Evolutionary conservation across 2,888 invertebrate species (phyloP), one percentile per base, ranked within the genome.

Genomic region (Barypeithes pellucidus): DNA sequence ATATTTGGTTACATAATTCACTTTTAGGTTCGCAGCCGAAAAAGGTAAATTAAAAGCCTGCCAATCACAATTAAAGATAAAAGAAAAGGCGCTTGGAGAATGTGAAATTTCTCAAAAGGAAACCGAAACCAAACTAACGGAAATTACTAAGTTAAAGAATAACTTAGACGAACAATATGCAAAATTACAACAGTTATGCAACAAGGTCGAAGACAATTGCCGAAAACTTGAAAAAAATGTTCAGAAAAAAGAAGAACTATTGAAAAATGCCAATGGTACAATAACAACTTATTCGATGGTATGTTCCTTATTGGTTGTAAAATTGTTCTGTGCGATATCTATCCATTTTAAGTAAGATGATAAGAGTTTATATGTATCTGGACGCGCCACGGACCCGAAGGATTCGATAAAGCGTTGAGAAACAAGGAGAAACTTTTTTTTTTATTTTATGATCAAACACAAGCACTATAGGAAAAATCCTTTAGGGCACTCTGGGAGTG

Each of bases 171-270:
- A 82, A 45, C 81, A 83, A 45, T 67, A 80, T 39, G 70, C 67
- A 0, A 80, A 82, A 50, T 76, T 82, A 36, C 80, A 83, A 70
- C 76, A 78, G 12, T 65, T 81, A 12, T 79, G 83, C 20, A 61
- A 75, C 2, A 84, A 82, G 72, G 73, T 85, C 65, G 80, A 84
- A 75, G 84, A 85, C 41, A 84, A 81, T 67, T 75, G 83, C n/a
- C 78, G 79, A 29, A 83, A 79, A 61, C 77, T 82, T 59, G 84
- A 85, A 67, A 84, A 82, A 72, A 79, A 82, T 41, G 75, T 82
- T 8, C 77, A 82, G 45, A 82, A 80, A 62, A 82, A 84, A 47
- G 84, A 85, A 8, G 84, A 84, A 43, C 68, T 75, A 67, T 59
- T 83, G 8, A 78, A 79, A 59, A 79, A 81, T 43, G 75, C 81